Base-by-base conservation (phyloP, 2,888 invertebrate species). In the Oegoconia quadripuncta region DNA sequence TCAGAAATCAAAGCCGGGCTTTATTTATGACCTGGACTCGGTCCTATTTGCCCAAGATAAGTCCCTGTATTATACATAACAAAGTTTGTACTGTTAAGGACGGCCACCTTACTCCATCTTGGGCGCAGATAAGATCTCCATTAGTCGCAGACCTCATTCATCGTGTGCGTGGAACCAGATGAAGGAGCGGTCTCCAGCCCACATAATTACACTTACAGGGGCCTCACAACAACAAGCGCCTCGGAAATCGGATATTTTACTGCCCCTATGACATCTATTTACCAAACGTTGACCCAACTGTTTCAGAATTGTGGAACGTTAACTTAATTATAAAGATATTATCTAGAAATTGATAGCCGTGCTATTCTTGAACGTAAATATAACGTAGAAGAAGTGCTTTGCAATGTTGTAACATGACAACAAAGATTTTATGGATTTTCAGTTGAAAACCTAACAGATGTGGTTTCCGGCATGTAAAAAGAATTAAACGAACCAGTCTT, bases 11-110 rank as follows among this genome's bases (percentile, higher is more conserved):
- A 83, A 82, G 78, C 74, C 75, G 65, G 64, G 52, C 62, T 64
- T 81, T 82, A 83, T 84, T 84, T 83, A 83, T 83, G 77, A 74
- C 74, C 74, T 78, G 78, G 68, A 72, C 74, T 69, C 44, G 63
- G 64, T 61, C 63, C 64, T 71, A 73, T 72, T 74, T 65, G 63
- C 66, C 59, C 60, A 56, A 80, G 79, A 81, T 83, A 82, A 82
- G 73, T 72, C 74, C 64, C 64, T 57, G 67, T 76, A 71, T 72
- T 73, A 74, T 74, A 78, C 67, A 74, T 74, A 74, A 69, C 72
- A 73, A 73, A 79, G 68, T 80, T 79, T 75, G 74, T 79, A 70
- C 74, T 70, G 71, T 70, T 71, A 68, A 74, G 68, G 66, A 62
- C 59, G 70, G 69, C 67, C 68, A 79, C 78, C 79, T 81, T 74